Base-by-base conservation (phyloP, 2,797 vertebrate species). In the Rhinogobio ventralis region DNA sequence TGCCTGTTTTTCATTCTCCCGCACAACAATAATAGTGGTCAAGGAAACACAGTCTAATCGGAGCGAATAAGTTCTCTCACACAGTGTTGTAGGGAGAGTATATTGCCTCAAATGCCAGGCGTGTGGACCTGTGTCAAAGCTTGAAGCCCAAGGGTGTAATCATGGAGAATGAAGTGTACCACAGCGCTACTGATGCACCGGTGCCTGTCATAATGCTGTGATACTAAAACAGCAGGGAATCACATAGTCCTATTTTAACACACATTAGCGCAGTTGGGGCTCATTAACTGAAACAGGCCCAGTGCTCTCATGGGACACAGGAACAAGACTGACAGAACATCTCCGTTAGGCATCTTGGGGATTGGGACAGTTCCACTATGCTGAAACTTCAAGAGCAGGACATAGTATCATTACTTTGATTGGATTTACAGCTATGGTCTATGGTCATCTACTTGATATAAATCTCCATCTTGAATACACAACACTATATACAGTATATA, bases 201-300 rank as follows among this genome's bases (percentile, higher is more conserved):
- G 83, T 57, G 81, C 66, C 74, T 85, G 79, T 83, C 86, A 86
- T 46, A 77, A 79, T 33, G 39, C 66, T 36, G 51, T 49, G 79
- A 75, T 42, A 46, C 62, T 86, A 75, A 85, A 74, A 69, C 60
- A 85, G 71, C 74, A 39, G 69, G 53, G 30, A 86, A 67, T 62
- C 45, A 57, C 79, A 78, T 39, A 75, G 53, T 80, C 28, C 68
- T 80, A 80, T 86, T 85, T 87, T 49, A 82, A 82, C 73, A 78
- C 83, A 80, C 79, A 87, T 87, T 86, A 84, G 68, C 25, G 17
- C 49, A 87, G 81, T 84, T 75, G 66, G 74, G 78, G 69, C 55
- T 86, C 79, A 80, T 88, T 87, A 88, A 86, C 85, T 83, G 71
- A 87, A 77, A 88, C 71, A 74, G 33, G 60, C 76, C 79, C 33